These are phyloP conservation scores for Otolemur crassicaudatus DNA, from an alignment of 2,797 vertebrate genomes.

Conservation along the genomic window DNA sequence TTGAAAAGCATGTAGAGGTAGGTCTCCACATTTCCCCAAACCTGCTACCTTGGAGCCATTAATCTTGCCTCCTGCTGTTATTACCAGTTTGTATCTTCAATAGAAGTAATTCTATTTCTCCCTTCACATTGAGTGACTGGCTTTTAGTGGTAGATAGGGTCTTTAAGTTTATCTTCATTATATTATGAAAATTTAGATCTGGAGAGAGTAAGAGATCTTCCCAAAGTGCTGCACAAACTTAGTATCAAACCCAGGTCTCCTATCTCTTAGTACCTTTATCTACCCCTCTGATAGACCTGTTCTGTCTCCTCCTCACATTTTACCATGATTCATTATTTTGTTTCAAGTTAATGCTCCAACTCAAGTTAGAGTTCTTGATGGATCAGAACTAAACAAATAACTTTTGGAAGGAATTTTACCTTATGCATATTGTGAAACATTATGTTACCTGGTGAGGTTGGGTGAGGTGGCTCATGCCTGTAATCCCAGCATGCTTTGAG, in stretches of 20 bases:
- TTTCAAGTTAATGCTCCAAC: constrained; percentile 44
- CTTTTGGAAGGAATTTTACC: constrained; percentile 19
- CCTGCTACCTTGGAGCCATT: neutral
- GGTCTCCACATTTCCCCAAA: neutral
- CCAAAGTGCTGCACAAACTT: neutral
- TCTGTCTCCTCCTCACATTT: neutral
- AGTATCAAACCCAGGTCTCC: neutral
- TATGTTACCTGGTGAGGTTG: neutral
- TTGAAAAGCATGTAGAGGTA: neutral
- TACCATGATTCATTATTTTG: constrained; percentile 16
- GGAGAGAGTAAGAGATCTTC: neutral
- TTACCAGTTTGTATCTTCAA: neutral
- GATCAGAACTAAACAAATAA: neutral
- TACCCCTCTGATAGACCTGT: neutral
- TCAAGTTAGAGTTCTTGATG: neutral
- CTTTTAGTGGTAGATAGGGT: neutral
- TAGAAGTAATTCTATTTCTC: neutral
- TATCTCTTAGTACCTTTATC: neutral
- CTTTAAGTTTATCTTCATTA: constrained; percentile 39
- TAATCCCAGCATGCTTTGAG: too few species aligned
- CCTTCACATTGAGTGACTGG: neutral
- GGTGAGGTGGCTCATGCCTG: too few species aligned
- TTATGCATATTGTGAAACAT: neutral
- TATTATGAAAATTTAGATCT: neutral
- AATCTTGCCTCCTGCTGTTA: neutral